Evolutionary conservation across 2,113 vertebrate species (phyloP).

Genomic region (Proteles cristata): DNA sequence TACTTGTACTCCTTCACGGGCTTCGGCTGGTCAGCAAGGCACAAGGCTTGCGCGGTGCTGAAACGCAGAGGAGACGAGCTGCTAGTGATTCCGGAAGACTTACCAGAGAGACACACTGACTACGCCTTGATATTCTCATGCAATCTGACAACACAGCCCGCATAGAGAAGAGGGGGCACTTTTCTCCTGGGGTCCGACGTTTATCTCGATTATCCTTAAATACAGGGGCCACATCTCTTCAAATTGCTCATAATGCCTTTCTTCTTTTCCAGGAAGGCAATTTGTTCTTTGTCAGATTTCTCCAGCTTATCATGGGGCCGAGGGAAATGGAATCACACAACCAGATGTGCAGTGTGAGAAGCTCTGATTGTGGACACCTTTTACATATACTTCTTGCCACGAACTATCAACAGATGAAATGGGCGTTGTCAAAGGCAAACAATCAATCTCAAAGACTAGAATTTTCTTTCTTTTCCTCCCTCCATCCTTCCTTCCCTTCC

Average conservation of each 20-base stretch:
- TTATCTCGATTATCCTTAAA: background rate
- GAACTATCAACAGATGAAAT: background rate
- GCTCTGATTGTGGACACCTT: background rate
- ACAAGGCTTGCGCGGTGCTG: constrained; percentile 92
- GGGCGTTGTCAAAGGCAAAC: background rate
- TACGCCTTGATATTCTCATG: background rate
- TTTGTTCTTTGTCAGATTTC: background rate
- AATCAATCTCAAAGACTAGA: background rate
- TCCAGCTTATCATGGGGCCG: background rate
- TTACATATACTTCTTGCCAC: background rate
- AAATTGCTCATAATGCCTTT: background rate
- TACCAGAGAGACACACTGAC: accelerated
- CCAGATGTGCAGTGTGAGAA: background rate
- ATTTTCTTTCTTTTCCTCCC: no score
- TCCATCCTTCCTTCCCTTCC: accelerated
- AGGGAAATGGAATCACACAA: background rate
- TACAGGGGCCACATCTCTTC: background rate
- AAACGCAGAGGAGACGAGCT: constrained; percentile 5
- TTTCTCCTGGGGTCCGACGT: background rate
- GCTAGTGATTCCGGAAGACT: background rate
- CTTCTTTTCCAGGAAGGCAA: background rate
- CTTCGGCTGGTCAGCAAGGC: constrained; percentile 91
- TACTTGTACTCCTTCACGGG: constrained; percentile 91
- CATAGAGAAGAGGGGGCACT: background rate
- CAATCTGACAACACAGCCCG: background rate